Evolutionary conservation across 2,888 invertebrate genomes (phyloP), one percentile per base, ranked within the genome.

Genomic region (Idaea straminata): DNA sequence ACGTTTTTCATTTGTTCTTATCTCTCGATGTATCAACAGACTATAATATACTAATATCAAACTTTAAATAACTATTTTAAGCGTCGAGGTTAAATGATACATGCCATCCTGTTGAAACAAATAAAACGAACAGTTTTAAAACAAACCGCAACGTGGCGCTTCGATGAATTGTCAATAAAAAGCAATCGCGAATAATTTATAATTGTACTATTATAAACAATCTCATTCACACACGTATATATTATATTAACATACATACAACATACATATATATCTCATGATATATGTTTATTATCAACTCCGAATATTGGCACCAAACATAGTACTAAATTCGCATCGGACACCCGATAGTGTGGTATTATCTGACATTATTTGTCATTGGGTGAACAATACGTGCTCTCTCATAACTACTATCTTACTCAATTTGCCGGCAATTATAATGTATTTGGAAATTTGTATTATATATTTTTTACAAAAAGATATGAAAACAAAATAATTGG

Each of bases 361-460:
- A 92, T 92, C 92, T 87, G 82, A 85, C 85, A 90, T 92, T 91
- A 92, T 92, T 92, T 91, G 92, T 92, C 92, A 91, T 84, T 83
- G 84, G 75, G 80, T 86, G 88, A 88, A 92, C 92, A 92, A 92
- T 91, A 87, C 77, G 76, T 76, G 81, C 77, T 77, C 83, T 81
- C 83, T 81, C 81, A 77, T 79, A 79, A 81, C 75, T 82, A 85
- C 82, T 91, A 89, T 87, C 86, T 87, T 84, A 85, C 85, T 83
- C 86, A 86, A 89, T 91, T 89, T 89, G 85, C 82, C 82, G 78
- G 77, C 82, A 82, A 87, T 85, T 86, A 83, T 59, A 34, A 59
- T 59, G 16, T 16, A 59, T 59, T 47, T 47, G 47, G 47, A 47
- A 47, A 47, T 7, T 47, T 47, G 47, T 6, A 13, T 47, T 47